These are phyloP conservation scores for Siderastrea siderea DNA, from an alignment of 92 coral and sea anemone genomes.

Conservation along the genomic window DNA sequence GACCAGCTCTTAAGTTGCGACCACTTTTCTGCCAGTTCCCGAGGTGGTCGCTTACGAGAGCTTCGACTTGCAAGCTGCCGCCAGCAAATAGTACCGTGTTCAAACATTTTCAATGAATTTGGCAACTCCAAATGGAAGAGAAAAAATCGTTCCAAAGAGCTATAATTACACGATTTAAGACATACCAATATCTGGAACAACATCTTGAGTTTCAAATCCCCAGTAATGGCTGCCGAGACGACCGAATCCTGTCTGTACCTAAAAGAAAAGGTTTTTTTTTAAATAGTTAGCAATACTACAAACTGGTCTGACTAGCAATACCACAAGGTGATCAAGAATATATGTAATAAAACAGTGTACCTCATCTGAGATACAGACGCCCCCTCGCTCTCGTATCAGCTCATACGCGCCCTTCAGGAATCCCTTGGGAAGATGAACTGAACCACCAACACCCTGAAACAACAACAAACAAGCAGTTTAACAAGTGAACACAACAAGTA, in stretches of 20 bases:
- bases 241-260: slow-evolving; percentile 99
- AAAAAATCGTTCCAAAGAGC: no score
- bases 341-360: slow-evolving; percentile 22
- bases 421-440: slow-evolving; percentile 97
- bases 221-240: slow-evolving; percentile 97
- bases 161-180: background rate
- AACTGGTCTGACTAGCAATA: no score
- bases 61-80: no score
- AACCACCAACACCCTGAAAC: slow-evolving; percentile 94
- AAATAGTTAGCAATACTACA: no score
- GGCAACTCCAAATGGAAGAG: no score
- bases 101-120: no score
- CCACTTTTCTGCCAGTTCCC: no score
- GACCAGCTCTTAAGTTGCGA: no score
- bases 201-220: slow-evolving; percentile 94
- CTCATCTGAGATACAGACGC: slow-evolving; percentile 99
- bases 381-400: slow-evolving; percentile 91
- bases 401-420: slow-evolving; percentile 93
- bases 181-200: slow-evolving; percentile 95
- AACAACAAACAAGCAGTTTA: background rate
- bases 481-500: background rate
- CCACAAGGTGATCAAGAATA: no score
- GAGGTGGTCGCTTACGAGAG: no score
- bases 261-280: background rate
- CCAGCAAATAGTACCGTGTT: no score